Base-by-base conservation (phyloP, 2,797 vertebrate genomes). In the Aselliscus stoliczkanus region DNA sequence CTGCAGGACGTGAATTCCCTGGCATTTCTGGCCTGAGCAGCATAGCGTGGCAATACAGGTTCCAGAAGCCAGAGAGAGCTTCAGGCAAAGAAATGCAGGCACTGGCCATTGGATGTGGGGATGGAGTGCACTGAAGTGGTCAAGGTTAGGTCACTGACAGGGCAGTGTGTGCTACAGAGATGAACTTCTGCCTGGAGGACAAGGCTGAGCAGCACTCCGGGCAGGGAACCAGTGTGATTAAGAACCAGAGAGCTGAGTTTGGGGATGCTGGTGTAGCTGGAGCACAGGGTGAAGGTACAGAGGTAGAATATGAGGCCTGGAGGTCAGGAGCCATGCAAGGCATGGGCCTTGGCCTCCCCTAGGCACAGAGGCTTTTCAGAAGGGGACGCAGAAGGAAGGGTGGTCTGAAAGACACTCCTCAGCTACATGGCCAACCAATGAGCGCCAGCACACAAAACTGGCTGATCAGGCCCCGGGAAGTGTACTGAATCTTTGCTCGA, bases 111-210 rank as follows among this genome's bases (percentile, higher is more conserved):
- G 15, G 50, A 1, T 2, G 10, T 21, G 31, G 87, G 31, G 7
- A 56, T 69, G 31, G 20, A 17, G 52, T 1, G 0, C 23, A 2
- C n/a, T 2, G 4, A 2, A 29, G 37, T 10, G n/a, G 72, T 62
- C 15, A 64, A 27, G 37, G 47, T n/a, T 37, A 75, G 65, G 73
- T 21, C 17, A 21, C 8, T 20, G 21, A 42, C 29, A 39, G 81
- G 37, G 67, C 2, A 4, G 52, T 3, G 0, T 27, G 39, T 50
- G 21, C 83, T 21, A 8, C 27, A 47, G 58, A n/a, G 39, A 56
- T 4, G 34, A 50, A 15, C 69, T 23, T 81, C 44, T 13, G 23
- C 44, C 58, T 29, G 27, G 9, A 69, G 50, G 47, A 37, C n/a
- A 5, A 34, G 23, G 47, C 42, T 29, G 62, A 52, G 56, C 44